phyloP scores from a whole-genome alignment of 1,140 invertebrate genomes.

The Euura lappo region DNA sequence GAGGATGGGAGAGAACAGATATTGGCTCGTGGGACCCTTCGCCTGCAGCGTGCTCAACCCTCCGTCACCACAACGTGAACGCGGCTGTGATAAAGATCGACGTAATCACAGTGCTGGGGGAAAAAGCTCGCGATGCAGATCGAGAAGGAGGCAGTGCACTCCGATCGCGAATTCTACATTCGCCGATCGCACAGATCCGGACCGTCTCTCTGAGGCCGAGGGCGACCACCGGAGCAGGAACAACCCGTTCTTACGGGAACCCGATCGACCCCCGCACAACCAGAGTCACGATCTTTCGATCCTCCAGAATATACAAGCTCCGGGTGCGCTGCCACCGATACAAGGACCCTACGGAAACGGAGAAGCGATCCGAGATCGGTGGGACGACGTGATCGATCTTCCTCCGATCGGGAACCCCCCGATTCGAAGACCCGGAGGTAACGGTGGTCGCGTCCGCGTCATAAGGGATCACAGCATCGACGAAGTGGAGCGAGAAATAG shows the following conservation, averaged over 20 bases:
- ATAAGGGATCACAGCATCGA: no score
- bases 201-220: neutral
- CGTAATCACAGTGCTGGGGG: neutral
- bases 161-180: neutral
- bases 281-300: no score
- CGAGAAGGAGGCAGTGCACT: neutral
- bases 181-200: neutral
- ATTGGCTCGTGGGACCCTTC: conserved; percentile 12
- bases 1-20: neutral
- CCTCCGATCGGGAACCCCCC: neutral
- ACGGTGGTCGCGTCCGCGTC: no score
- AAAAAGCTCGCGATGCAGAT: neutral
- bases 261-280: neutral
- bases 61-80: neutral
- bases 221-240: no score
- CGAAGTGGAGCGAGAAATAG: no score
- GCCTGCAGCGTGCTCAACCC: neutral
- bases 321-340: no score
- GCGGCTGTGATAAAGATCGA: neutral
- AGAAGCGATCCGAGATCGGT: neutral
- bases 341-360: no score
- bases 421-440: neutral
- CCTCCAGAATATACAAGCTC: no score
- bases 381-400: neutral
- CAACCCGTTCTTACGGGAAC: no score